Evolutionary conservation across 2,797 vertebrate genomes (phyloP).

Genomic region (Menidia menidia): DNA sequence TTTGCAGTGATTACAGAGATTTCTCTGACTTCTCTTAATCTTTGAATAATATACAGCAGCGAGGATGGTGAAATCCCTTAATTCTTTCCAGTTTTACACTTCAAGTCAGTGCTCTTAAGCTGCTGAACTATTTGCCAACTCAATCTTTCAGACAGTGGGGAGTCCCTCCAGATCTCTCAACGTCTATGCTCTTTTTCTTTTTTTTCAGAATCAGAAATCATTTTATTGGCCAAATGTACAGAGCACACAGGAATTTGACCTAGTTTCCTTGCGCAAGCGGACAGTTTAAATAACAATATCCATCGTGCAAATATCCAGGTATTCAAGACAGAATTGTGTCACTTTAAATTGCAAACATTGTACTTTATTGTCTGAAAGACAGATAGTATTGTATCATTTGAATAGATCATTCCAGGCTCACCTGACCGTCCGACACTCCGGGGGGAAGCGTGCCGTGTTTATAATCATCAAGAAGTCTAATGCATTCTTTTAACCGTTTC

Average conservation of each 20-base stretch:
- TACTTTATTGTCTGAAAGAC: not conserved
- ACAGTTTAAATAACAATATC: too few relatives aligned
- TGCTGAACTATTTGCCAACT: not conserved
- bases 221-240: too few relatives aligned
- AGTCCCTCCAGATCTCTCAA: too few relatives aligned
- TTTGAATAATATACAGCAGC: not conserved
- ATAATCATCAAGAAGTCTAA: conserved; percentile 92
- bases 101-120: too few relatives aligned
- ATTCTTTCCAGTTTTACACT: too few relatives aligned
- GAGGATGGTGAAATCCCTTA: too few relatives aligned
- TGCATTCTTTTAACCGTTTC: conserved; percentile 88
- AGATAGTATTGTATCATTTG: not conserved
- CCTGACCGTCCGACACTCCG: conserved; percentile 82
- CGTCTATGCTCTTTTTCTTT: too few relatives aligned
- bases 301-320: not conserved
- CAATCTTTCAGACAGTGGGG: not conserved
- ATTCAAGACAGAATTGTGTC: not conserved
- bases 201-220: too few relatives aligned
- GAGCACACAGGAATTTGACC: too few relatives aligned
- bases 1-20: not conserved
- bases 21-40: not conserved
- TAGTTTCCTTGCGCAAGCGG: too few relatives aligned
- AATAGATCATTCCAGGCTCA: conserved; percentile 29
- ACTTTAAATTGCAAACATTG: not conserved
- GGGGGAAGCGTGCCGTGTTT: conserved; percentile 87